These are phyloP conservation scores for Menidia menidia DNA, from an alignment of 2,797 vertebrate genomes.

Conservation along the genomic window DNA sequence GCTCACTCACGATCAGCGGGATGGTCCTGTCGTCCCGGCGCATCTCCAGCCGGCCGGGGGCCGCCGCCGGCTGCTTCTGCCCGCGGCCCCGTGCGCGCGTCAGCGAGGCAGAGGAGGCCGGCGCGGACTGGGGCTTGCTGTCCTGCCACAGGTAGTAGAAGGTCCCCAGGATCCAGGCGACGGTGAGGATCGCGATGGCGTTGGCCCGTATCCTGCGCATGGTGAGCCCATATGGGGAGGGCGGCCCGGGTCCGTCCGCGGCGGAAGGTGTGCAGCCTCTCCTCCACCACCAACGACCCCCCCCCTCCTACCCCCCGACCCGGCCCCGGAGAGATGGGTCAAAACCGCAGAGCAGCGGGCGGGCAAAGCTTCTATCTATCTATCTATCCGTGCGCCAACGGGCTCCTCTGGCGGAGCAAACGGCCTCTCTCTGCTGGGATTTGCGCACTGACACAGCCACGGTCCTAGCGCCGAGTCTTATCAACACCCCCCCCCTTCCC, in stretches of 20 bases:
- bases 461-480: slow-evolving; percentile 82
- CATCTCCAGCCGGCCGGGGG: slow-evolving; percentile 85
- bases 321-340: slow-evolving; percentile 69
- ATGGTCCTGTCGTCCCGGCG: slow-evolving; percentile 91
- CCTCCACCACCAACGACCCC: no score
- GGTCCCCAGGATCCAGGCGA: slow-evolving; percentile 97
- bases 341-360: slow-evolving; percentile 63
- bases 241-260: slow-evolving; percentile 57
- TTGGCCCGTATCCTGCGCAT: slow-evolving; percentile 99
- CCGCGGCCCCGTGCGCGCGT: slow-evolving; percentile 75
- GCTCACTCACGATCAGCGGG: slow-evolving; percentile 89
- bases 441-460: slow-evolving; percentile 63
- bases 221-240: slow-evolving; percentile 86
- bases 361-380: slow-evolving; percentile 25
- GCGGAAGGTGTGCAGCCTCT: slow-evolving; percentile 56
- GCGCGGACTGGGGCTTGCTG: slow-evolving; percentile 89
- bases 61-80: slow-evolving; percentile 75
- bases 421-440: slow-evolving; percentile 61
- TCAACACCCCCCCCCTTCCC: neutral
- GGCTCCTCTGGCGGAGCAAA: slow-evolving; percentile 46
- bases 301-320: neutral
- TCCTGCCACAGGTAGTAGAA: slow-evolving; percentile 99
- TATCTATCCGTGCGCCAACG: slow-evolving; percentile 26
- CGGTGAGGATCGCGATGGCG: slow-evolving; percentile 97
- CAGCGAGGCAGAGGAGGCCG: slow-evolving; percentile 79